Base-by-base conservation (phyloP, 1,140 invertebrate species). In the Drosophila mayri region DNA sequence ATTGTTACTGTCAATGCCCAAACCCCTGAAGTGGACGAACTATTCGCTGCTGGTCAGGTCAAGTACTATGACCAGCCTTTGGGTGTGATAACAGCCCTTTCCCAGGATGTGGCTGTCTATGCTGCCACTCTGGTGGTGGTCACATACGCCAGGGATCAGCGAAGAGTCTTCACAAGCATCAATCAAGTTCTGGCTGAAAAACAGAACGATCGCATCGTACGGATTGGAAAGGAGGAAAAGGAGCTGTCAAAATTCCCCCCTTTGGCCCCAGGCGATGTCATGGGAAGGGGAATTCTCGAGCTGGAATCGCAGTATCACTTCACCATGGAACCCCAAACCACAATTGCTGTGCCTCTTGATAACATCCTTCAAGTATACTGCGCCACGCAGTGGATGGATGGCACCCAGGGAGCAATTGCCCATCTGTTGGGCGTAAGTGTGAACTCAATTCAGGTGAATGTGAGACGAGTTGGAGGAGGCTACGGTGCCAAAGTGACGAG, bases 1-100 rank as follows among this genome's bases (percentile, higher is more conserved):
- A 95, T 94, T 43, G 93, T 92, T 1, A 68, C 49, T 8, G 40
- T 93, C 4, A 72, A 55, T 8, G 28, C 55, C 3, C 52, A 84
- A 6, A 76, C 75, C 0, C 68, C 91, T 0, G 80, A 77, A 0
- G 25, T 20, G 4, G 79, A 92, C 14, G 93, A 94, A 71, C 91
- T 95, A 5, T 93, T 95, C 25, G 93, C 93, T 28, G 86, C 80
- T 52, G 93, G 87, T 44, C 93, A 85, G n/a, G 93, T 97, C 0
- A 84, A 92, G 7, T 96, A 94, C 86, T 95, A 96, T 60, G 96
- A 96, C 1, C 96, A 97, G 81, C 95, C 96, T 0, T 70, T 97
- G 25, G 97, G 96, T 0, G 80, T 97, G 1, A 94, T 98, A 4
- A 95, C 95, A 0, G 97, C 96, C 0, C 91, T 94, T 43, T 94